Evolutionary conservation across 2,797 vertebrate species (phyloP).

Genomic region (Chelon auratus): DNA sequence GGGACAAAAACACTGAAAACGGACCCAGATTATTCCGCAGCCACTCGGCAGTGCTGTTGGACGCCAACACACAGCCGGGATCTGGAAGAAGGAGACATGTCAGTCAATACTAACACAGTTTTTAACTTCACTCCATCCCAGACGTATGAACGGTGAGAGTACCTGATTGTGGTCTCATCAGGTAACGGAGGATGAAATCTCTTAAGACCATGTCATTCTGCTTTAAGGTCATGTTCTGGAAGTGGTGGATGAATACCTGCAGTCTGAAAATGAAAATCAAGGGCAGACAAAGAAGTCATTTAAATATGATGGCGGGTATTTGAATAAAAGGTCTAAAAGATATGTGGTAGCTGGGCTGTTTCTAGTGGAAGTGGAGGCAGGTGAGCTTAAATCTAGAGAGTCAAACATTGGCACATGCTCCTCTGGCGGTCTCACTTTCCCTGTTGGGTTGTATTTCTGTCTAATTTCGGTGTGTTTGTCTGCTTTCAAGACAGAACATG

Average conservation of each 20-base stretch:
- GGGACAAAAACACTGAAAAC: slow-evolving; percentile 65
- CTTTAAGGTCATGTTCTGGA: slow-evolving; percentile 28
- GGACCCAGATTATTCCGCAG: slow-evolving; percentile 70
- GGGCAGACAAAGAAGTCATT: neutral
- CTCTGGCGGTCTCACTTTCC: too few relatives aligned
- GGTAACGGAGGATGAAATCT: slow-evolving; percentile 68
- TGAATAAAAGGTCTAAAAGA: too few relatives aligned
- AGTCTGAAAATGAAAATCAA: slow-evolving; percentile 62
- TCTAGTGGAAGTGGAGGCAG: too few relatives aligned
- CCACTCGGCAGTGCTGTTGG: slow-evolving; percentile 70
- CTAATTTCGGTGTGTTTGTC: too few relatives aligned
- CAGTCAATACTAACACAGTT: neutral
- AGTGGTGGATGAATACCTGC: slow-evolving; percentile 54
- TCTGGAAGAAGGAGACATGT: slow-evolving; percentile 45
- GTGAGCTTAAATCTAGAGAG: too few relatives aligned
- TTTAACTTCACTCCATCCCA: neutral
- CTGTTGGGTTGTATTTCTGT: too few relatives aligned
- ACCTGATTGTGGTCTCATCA: slow-evolving; percentile 67
- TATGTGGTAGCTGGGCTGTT: too few relatives aligned
- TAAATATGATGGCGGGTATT: neutral
- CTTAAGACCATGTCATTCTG: slow-evolving; percentile 37
- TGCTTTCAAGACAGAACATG: too few relatives aligned
- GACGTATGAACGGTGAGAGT: neutral
- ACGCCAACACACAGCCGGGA: slow-evolving; percentile 56
- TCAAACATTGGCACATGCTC: too few relatives aligned